A percentile compares a stretch with the other conserved stretches of the same genome.
Evolutionary conservation across 2,888 invertebrate species (phyloP).

Genomic region (Hesperia comma): DNA sequence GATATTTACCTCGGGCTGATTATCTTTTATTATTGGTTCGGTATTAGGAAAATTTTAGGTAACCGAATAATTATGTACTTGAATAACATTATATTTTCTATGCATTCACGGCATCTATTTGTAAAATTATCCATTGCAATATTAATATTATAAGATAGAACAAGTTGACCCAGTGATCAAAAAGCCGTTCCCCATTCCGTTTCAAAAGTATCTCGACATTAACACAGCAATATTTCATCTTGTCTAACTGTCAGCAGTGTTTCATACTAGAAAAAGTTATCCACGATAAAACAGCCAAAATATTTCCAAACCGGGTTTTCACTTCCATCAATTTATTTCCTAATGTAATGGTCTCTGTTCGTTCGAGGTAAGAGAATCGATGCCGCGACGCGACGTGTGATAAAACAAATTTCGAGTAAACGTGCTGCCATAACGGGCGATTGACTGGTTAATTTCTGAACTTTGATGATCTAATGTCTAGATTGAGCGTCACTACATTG

Average conservation of each 20-base stretch:
- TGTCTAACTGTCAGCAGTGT: conserved; percentile 12
- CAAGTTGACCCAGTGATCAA: background rate
- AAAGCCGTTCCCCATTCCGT: background rate
- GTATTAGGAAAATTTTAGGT: too few relatives aligned
- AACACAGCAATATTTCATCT: conserved; percentile 12
- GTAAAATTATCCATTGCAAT: too few relatives aligned
- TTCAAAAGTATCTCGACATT: background rate
- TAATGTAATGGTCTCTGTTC: background rate
- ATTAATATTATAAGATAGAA: too few relatives aligned
- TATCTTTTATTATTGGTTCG: too few relatives aligned
- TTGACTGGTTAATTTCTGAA: background rate
- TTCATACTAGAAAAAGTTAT: conserved; percentile 21
- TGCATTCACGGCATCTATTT: too few relatives aligned
- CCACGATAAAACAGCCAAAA: conserved; percentile 17
- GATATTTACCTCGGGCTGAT: background rate
- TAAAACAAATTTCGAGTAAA: background rate
- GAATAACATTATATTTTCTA: too few relatives aligned
- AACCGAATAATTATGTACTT: too few relatives aligned
- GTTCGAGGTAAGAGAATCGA: background rate
- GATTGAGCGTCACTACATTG: too few relatives aligned
- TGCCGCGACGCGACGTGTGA: background rate
- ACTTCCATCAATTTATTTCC: conserved; percentile 8
- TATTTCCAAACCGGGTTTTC: conserved; percentile 1
- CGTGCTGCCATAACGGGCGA: background rate
- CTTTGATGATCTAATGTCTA: too few relatives aligned